phyloP scores from a whole-genome alignment of 2,797 vertebrate species.

The Xenopus petersii region DNA sequence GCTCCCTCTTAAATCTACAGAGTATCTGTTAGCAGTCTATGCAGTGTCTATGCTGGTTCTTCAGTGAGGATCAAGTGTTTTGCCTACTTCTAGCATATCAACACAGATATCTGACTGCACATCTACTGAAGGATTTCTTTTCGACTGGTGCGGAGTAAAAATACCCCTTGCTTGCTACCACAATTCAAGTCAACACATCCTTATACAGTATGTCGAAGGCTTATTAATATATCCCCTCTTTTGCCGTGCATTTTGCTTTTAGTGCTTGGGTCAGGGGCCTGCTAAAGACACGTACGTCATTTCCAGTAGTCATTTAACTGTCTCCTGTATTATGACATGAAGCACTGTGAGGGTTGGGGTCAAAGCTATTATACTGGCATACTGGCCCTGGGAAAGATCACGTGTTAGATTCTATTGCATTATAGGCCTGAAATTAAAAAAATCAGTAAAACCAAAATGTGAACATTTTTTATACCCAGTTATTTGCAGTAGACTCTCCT shows the following conservation, averaged over 20 bases:
- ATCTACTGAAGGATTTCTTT: conserved; percentile 38
- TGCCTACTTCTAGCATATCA: conserved; percentile 35
- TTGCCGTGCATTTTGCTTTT: background rate
- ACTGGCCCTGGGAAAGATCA: too few relatives aligned
- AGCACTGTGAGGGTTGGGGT: too few relatives aligned
- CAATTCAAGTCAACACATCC: conserved; percentile 14
- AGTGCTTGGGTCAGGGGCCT: too few relatives aligned
- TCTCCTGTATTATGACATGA: too few relatives aligned
- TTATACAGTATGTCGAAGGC: conserved; percentile 30
- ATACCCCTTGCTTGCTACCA: conserved; percentile 33
- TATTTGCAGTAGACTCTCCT: too few relatives aligned
- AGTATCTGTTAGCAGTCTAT: conserved; percentile 9
- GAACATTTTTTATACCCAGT: too few relatives aligned
- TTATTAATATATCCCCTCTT: conserved; percentile 19
- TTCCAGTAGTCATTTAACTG: too few relatives aligned
- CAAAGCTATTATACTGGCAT: too few relatives aligned
- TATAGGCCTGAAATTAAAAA: too few relatives aligned
- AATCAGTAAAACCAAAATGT: too few relatives aligned
- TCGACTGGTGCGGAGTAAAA: conserved; percentile 30
- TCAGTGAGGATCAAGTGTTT: conserved; percentile 24
- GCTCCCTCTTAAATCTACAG: conserved; percentile 1
- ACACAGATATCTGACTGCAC: conserved; percentile 36
- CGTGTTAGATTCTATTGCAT: too few relatives aligned
- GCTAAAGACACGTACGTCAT: too few relatives aligned
- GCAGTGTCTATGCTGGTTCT: conserved; percentile 21